Percentiles rank a stretch among this genome's conserved stretches.
phyloP scores from a whole-genome alignment of 2,888 invertebrate genomes.

The Hydrotaea diabolus region DNA sequence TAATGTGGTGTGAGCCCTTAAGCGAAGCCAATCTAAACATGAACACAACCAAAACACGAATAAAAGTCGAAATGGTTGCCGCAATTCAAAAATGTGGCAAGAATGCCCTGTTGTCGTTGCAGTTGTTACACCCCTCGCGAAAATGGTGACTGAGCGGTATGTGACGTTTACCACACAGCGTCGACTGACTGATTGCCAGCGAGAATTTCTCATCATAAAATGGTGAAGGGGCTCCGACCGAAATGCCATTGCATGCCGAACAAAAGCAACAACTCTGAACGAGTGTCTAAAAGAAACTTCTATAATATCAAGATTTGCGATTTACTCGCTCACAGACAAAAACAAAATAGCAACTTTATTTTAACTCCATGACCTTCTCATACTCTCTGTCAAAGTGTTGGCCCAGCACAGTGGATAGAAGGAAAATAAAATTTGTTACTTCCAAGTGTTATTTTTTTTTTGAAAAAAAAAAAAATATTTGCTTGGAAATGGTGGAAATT shows the following conservation, averaged over 20 bases:
- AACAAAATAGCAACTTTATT: background rate
- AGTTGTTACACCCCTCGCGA: background rate
- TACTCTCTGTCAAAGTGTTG: conserved; percentile 1
- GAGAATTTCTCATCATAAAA: background rate
- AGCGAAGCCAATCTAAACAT: background rate
- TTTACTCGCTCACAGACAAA: background rate
- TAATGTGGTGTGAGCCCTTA: background rate
- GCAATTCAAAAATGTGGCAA: background rate
- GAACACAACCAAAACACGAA: background rate
- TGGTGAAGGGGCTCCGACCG: background rate
- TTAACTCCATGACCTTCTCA: conserved; percentile 64
- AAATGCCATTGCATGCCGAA: conserved; percentile 15
- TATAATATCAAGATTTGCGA: conserved; percentile 2
- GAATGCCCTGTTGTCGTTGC: background rate
- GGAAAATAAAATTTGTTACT: no score
- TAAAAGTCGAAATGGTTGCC: background rate
- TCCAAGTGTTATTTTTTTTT: no score
- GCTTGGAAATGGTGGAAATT: no score
- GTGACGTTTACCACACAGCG: background rate
- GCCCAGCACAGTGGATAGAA: background rate
- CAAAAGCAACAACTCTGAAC: conserved; percentile 30
- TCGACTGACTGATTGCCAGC: background rate
- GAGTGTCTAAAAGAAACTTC: conserved; percentile 23
- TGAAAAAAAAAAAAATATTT: no score
- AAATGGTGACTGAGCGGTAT: background rate